phyloP scores from a whole-genome alignment of 2,113 vertebrate genomes.

The Picathartes gymnocephalus region DNA sequence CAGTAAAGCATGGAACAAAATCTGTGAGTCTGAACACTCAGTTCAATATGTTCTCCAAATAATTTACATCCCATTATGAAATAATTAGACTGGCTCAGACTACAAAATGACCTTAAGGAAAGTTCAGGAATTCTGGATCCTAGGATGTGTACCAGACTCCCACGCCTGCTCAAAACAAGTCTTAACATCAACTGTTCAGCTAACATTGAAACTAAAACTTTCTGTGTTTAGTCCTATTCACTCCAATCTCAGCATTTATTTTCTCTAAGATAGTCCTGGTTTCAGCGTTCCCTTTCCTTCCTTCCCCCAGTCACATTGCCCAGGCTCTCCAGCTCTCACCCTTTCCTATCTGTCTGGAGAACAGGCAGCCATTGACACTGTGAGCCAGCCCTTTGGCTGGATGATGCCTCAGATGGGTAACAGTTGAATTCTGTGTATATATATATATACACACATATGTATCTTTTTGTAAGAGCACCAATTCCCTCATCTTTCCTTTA shows the following conservation, averaged over 20 bases:
- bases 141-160: neutral
- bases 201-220: neutral
- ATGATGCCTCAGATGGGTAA: neutral
- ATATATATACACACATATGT: too few species aligned
- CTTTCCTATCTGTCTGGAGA: neutral
- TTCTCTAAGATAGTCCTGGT: neutral
- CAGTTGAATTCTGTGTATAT: neutral
- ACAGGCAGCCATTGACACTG: neutral
- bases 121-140: constrained; percentile 35
- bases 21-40: neutral
- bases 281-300: neutral
- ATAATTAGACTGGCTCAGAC: constrained; percentile 50
- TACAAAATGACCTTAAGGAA: constrained; percentile 26
- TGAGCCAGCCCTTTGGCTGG: neutral
- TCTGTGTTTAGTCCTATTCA: neutral
- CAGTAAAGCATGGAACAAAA: neutral
- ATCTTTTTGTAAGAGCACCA: neutral
- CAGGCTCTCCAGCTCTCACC: neutral
- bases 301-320: neutral
- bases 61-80: constrained; percentile 46
- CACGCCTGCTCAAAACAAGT: constrained; percentile 2
- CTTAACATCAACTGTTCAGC: neutral
- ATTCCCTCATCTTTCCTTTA: neutral
- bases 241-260: neutral
- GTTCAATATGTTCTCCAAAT: neutral